Conservation (phyloP, 1,140 invertebrate species). For the Drosophila mauritiana region DNA sequence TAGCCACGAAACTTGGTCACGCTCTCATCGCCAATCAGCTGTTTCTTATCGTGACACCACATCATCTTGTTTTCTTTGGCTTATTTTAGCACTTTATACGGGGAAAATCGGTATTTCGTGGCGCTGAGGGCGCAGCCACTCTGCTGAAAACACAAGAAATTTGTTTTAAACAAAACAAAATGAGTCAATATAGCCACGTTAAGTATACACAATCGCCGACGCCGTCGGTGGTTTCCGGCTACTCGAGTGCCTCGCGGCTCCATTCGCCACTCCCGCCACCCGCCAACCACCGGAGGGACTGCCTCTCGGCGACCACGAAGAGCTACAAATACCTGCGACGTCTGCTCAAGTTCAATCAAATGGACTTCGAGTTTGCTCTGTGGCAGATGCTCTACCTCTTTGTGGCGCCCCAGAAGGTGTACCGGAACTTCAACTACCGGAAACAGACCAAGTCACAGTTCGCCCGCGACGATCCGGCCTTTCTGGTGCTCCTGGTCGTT, state of each 20-base stretch:
- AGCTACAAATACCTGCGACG: constrained; percentile 96
- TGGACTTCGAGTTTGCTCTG: constrained; percentile 99
- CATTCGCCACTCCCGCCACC: constrained; percentile 87
- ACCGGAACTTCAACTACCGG: constrained; percentile 98
- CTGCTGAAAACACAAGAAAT: constrained; percentile 52
- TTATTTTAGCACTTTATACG: constrained; percentile 16
- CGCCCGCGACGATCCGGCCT: constrained; percentile 99
- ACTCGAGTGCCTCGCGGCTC: constrained; percentile 84
- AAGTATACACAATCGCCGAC: constrained; percentile 89
- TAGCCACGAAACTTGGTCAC: not conserved
- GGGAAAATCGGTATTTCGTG: constrained; percentile 15
- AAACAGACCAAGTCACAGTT: constrained; percentile 99
- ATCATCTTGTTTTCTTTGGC: not conserved
- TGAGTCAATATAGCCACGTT: constrained; percentile 85
- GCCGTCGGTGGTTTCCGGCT: constrained; percentile 85
- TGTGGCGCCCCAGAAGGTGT: constrained; percentile 98
- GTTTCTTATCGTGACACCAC: constrained; percentile 4
- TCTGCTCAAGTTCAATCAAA: constrained; percentile 97
- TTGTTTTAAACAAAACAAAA: constrained; percentile 51
- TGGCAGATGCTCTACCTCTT: constrained; percentile 99
- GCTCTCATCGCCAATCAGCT: constrained; percentile 19
- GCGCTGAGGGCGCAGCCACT: constrained; percentile 37
- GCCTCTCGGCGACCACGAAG: constrained; percentile 94
- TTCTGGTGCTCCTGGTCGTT: constrained; percentile 95
- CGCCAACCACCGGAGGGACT: constrained; percentile 88